These are phyloP conservation scores for Stegana nigrithorax DNA, from an alignment of 2,888 invertebrate species.

Conservation along the genomic window DNA sequence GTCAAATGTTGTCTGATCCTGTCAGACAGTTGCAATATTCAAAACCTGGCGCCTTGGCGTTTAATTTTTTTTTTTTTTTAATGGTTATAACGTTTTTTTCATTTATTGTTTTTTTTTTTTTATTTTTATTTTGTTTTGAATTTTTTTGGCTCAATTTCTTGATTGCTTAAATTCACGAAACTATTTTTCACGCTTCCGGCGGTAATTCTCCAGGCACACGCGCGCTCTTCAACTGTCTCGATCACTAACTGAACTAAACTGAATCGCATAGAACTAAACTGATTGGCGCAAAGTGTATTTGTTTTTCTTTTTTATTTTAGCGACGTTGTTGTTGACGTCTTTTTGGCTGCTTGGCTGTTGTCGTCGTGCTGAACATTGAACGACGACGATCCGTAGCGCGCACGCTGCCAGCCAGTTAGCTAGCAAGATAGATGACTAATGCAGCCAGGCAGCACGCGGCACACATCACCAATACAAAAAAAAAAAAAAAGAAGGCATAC, in stretches of 20 bases:
- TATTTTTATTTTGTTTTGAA: constrained; percentile 24
- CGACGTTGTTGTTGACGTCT: constrained; percentile 10
- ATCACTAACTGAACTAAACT: background rate
- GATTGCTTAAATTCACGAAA: background rate
- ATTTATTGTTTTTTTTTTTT: background rate
- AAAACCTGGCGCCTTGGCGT: background rate
- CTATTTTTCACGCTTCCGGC: background rate
- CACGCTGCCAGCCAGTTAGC: background rate
- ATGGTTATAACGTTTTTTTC: constrained; percentile 32
- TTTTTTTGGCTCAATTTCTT: constrained; percentile 23
- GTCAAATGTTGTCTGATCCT: constrained; percentile 39
- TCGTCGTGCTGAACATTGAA: no score
- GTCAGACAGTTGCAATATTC: background rate
- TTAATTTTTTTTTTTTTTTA: constrained; percentile 25
- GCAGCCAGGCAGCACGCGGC: constrained; percentile 52
- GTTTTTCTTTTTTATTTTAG: background rate
- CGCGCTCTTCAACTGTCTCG: background rate
- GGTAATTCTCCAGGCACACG: background rate
- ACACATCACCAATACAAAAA: constrained; percentile 19
- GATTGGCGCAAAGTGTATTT: constrained; percentile 4
- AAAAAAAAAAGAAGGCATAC: background rate
- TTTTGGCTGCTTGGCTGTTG: constrained; percentile 4
- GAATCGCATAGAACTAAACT: constrained; percentile 9
- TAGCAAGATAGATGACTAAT: constrained; percentile 46
- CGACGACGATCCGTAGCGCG: no score